Evolutionary conservation across 2,888 invertebrate genomes (phyloP).

Genomic region (Eulithis testata): DNA sequence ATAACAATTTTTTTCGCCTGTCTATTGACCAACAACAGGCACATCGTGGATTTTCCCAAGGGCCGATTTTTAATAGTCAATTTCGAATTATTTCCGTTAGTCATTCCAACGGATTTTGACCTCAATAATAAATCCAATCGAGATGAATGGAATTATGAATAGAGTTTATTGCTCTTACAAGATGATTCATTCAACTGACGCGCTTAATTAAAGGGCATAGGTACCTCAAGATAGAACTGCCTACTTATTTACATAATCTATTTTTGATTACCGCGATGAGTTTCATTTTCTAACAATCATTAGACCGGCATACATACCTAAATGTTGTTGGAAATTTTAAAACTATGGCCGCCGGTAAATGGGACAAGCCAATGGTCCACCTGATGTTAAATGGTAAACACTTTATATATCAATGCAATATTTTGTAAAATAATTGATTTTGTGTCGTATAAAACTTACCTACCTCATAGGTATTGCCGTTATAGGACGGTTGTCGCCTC

Average conservation of each 20-base stretch:
- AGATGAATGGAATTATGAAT: conserved; percentile 31
- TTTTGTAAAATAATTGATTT: no score
- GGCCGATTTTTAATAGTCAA: background rate
- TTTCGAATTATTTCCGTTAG: conserved; percentile 15
- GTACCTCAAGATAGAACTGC: background rate
- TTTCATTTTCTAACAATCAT: background rate
- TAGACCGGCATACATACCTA: no score
- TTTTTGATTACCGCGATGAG: conserved; percentile 33
- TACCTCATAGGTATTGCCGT: background rate
- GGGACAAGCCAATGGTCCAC: no score
- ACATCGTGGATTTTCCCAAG: background rate
- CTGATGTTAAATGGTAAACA: no score
- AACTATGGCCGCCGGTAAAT: no score
- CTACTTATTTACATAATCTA: conserved; percentile 27
- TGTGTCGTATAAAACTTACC: no score
- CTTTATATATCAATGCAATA: no score
- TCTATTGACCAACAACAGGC: no score
- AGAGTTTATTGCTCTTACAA: conserved; percentile 24
- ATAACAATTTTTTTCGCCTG: no score
- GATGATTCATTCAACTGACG: conserved; percentile 27
- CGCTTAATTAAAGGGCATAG: background rate
- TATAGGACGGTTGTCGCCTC: background rate
- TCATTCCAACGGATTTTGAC: conserved; percentile 29
- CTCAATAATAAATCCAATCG: conserved; percentile 28
- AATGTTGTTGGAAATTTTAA: no score